Percentiles rank a stretch among this genome's conserved stretches.
Evolutionary conservation across 2,888 invertebrate species (phyloP).

Genomic region (Nomada fabriciana): DNA sequence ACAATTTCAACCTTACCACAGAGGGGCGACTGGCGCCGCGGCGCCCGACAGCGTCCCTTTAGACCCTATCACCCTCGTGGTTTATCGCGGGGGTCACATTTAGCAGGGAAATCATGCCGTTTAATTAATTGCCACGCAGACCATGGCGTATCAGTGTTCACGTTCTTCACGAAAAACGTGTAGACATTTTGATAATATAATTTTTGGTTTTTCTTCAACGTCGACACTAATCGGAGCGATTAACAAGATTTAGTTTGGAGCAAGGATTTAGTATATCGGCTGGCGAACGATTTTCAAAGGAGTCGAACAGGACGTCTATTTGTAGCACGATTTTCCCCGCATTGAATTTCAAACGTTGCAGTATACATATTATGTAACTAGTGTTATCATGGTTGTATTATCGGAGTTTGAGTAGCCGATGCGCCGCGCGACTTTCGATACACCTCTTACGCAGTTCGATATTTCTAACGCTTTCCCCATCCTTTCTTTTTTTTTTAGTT

Average conservation of each 20-base stretch:
- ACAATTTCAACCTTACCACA: conserved; percentile 47
- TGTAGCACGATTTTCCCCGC: conserved; percentile 14
- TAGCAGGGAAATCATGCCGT: conserved; percentile 19
- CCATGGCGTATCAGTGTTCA: background rate
- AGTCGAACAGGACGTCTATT: background rate
- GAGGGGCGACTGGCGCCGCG: conserved; percentile 63
- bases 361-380: conserved; percentile 26
- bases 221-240: background rate
- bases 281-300: background rate
- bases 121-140: conserved; percentile 28
- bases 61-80: conserved; percentile 33
- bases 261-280: background rate
- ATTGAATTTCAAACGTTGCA: conserved; percentile 2
- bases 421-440: background rate
- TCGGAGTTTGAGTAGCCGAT: conserved; percentile 15
- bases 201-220: background rate
- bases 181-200: background rate
- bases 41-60: conserved; percentile 50
- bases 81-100: conserved; percentile 38
- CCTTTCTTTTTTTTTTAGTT: too few species aligned
- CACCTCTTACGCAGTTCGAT: background rate
- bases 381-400: conserved; percentile 29
- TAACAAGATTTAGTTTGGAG: background rate
- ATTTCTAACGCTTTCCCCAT: background rate
- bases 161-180: background rate